Conservation (phyloP, 1,140 invertebrate species). For the Dendroctonus ponderosae region DNA sequence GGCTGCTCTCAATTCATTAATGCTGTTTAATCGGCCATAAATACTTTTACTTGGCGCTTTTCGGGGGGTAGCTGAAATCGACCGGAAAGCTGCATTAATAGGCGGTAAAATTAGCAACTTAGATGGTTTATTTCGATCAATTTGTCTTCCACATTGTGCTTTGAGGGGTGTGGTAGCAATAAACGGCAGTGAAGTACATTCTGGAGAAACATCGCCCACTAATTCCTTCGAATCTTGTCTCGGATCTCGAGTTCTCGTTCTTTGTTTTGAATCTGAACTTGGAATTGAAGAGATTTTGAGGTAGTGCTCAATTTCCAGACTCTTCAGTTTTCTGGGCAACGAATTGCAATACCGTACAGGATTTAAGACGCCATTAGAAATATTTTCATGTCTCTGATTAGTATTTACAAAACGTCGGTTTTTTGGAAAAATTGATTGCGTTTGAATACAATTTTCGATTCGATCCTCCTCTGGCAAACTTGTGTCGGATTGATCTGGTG, state of each 20-base stretch:
- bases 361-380: slow-evolving; percentile 1
- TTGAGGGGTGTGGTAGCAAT: slow-evolving; percentile 13
- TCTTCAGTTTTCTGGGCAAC: slow-evolving; percentile 21
- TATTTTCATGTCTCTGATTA: background rate
- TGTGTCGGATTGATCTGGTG: slow-evolving; percentile 16
- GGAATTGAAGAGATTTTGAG: slow-evolving; percentile 27
- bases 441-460: background rate
- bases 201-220: slow-evolving; percentile 15
- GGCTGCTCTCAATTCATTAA: background rate
- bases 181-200: slow-evolving; percentile 34
- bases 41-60: slow-evolving; percentile 24
- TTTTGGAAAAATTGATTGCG: background rate
- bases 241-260: slow-evolving; percentile 1
- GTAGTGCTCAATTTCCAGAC: slow-evolving; percentile 29
- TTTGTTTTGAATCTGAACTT: slow-evolving; percentile 15
- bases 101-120: slow-evolving; percentile 37
- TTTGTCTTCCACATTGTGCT: slow-evolving; percentile 1
- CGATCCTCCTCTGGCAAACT: slow-evolving; percentile 27
- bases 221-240: slow-evolving; percentile 6
- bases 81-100: slow-evolving; percentile 36
- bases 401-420: slow-evolving; percentile 10
- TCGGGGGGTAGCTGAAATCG: slow-evolving; percentile 39
- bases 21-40: slow-evolving; percentile 4
- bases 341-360: slow-evolving; percentile 5
- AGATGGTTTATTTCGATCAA: slow-evolving; percentile 3